Evolutionary conservation across 2,888 invertebrate species (phyloP), one percentile per base, ranked within the genome.

Genomic region (Ennomos erosarius): DNA sequence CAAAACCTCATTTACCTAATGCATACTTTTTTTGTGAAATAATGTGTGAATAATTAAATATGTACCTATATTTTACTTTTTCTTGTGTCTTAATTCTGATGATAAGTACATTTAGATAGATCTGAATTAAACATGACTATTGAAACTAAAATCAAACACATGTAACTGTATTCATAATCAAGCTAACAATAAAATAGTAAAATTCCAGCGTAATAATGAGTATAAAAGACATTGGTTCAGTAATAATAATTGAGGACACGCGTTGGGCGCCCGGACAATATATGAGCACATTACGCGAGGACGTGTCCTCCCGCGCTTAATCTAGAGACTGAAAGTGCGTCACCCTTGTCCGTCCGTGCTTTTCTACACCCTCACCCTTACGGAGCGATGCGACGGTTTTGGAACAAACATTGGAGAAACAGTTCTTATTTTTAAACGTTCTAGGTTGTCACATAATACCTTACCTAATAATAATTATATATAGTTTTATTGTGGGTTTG

Each of bases 271-370:
- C 84, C 85, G 84, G 81, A 85, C 88, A 85, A 92, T 91, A 92
- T 91, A 91, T 86, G 90, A 82, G 81, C 85, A 88, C 92, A 92
- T 91, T 90, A 91, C 86, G 84, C 81, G 85, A 79, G 90, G 81
- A 92, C 91, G 92, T 92, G 92, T 88, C 85, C 84, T 82, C 82
- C 77, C 79, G 77, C 76, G 81, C 88, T 90, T 91, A 88, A 92
- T 90, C 90, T 90, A 89, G 82, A 82, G 81, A 76, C 78, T 74
- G 76, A 77, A 83, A 86, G 88, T 87, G 84, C 87, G 88, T 88
- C 90, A 87, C 89, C 89, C 88, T 81, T 81, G 85, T 83, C 81
- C 78, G 77, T 74, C 70, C 76, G 65, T 68, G 70, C 69, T 74
- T 59, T 59, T 57, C 63, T 59, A 26, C 75, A 75, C 83, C 83